phyloP scores from a whole-genome alignment of 2,113 vertebrate genomes.

The Mobula birostris region DNA sequence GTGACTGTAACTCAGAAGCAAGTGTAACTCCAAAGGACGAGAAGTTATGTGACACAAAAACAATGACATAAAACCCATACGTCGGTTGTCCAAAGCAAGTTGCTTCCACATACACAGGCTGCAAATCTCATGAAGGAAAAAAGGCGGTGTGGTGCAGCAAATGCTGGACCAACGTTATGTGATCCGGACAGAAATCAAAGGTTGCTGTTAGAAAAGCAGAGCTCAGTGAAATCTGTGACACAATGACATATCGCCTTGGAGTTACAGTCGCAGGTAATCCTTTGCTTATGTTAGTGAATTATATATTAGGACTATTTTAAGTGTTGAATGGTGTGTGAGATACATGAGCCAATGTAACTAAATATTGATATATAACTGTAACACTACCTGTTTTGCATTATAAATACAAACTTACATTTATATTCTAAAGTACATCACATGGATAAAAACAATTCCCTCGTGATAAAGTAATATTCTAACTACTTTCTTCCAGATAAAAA shows the following conservation, averaged over 20 bases:
- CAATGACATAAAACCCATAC: not conserved
- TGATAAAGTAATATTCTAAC: not conserved
- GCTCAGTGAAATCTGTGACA: not conserved
- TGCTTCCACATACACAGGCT: not conserved
- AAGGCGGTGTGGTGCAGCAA: not conserved
- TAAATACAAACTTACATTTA: not conserved
- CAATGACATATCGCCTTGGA: not conserved
- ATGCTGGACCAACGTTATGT: not conserved
- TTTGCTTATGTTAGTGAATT: not conserved
- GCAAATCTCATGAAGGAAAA: not conserved
- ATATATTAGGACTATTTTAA: not conserved
- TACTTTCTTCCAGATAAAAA: constrained; percentile 61
- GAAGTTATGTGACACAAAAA: not conserved
- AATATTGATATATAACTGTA: not conserved
- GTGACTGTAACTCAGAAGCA: not conserved
- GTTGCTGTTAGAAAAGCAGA: not conserved
- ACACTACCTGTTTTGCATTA: not conserved
- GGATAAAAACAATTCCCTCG: not conserved
- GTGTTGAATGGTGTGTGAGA: no score
- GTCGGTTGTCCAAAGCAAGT: not conserved
- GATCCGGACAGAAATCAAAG: not conserved
- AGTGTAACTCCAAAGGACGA: not conserved
- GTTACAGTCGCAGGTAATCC: not conserved
- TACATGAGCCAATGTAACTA: not conserved
- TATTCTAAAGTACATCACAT: not conserved